Evolutionary conservation across 2,113 vertebrate species (phyloP), one percentile per base, ranked within the genome.

Genomic region (Ascaphus truei): DNA sequence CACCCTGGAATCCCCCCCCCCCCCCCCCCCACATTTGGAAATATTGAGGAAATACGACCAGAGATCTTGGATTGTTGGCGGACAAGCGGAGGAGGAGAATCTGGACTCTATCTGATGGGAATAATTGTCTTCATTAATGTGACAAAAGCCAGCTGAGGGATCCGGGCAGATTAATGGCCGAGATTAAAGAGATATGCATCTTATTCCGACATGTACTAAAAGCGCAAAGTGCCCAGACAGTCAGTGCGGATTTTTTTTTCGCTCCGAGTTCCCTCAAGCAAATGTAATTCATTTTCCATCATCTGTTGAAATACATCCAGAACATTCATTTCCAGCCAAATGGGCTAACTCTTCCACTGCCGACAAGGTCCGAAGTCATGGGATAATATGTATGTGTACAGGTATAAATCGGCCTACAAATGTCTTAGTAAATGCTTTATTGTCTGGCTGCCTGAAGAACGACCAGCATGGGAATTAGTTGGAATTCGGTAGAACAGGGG

Each of bases 81-180:
- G 45, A 69, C 25, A 41, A 51, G 45, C n/a, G n/a, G n/a, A 27
- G 18, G 12, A 31, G 48, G 45, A 31, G 48, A 61, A 60, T 71
- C 56, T 61, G 67, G 67, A 71, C 30, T 61, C 12, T 52, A 57
- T 71, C 67, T 37, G 12, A 27, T 29, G 67, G 56, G 67, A 81
- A 83, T 78, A 86, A 86, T 81, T 80, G 76, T 41, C 65, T 77
- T 73, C 84, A 27, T 90, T 90, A 88, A 77, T 75, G 75, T 84
- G 86, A 85, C 66, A 67, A 68, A 62, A 76, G 61, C 77, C 79
- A 81, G 77, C 77, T 74, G 31, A 78, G 79, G 79, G 75, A 63
- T 63, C 60, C 20, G 71, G 73, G 80, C 68, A 84, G 80, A 86
- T 88, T 87, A 78, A 82, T 81, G 0, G 0, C 69, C 76, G 76